These are phyloP conservation scores for Cremastinae sp. DNA, from an alignment of 2,888 invertebrate genomes.

Conservation along the genomic window DNA sequence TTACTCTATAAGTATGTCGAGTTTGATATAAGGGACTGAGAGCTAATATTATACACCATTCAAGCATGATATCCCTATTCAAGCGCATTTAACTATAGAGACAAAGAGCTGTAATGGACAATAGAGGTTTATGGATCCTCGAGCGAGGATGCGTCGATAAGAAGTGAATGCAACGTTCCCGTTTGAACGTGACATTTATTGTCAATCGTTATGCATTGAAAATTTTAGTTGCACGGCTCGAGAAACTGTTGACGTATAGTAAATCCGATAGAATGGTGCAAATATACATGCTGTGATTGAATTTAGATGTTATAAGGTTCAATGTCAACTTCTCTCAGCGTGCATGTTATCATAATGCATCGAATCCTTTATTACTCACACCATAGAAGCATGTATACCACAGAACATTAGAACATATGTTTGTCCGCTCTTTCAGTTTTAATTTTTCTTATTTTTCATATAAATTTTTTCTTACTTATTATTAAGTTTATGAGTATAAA, in stretches of 20 bases:
- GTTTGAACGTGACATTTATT: constrained; percentile 49
- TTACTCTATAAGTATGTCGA: not conserved
- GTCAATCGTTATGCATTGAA: constrained; percentile 49
- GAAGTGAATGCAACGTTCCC: constrained; percentile 49
- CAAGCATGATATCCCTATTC: constrained; percentile 24
- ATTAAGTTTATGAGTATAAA: too few relatives aligned
- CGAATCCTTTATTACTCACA: too few relatives aligned
- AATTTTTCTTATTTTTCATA: too few relatives aligned
- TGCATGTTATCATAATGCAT: too few relatives aligned
- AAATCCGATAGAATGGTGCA: too few relatives aligned
- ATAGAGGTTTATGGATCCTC: constrained; percentile 29
- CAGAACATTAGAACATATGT: too few relatives aligned
- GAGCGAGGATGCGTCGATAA: constrained; percentile 41
- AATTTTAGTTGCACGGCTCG: constrained; percentile 29
- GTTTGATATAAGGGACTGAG: constrained; percentile 5
- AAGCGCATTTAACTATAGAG: constrained; percentile 25
- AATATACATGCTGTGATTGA: constrained; percentile 47
- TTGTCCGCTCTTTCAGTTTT: too few relatives aligned
- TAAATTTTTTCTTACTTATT: too few relatives aligned
- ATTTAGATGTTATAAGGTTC: constrained; percentile 41
- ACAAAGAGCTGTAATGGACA: constrained; percentile 45
- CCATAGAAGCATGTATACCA: too few relatives aligned
- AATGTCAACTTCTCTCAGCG: too few relatives aligned
- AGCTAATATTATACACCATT: constrained; percentile 18
- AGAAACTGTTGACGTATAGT: constrained; percentile 31